These are phyloP conservation scores for Plectus sambesii DNA, from an alignment of 1,140 invertebrate species.

Conservation along the genomic window DNA sequence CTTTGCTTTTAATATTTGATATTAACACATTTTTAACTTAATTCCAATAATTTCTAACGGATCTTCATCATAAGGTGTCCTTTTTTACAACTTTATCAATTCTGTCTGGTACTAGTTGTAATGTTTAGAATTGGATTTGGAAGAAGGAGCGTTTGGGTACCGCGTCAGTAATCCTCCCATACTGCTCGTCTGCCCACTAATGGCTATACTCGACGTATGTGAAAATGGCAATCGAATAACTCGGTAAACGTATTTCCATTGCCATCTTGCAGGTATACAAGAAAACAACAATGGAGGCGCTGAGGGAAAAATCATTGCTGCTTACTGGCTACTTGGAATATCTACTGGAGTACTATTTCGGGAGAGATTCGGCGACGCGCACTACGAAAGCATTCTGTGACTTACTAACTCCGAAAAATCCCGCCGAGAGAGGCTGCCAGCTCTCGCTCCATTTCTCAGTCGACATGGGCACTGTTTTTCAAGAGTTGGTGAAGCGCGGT, in stretches of 20 bases:
- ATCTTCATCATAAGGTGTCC: not conserved
- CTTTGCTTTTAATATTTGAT: too few species aligned
- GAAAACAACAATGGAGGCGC: constrained; percentile 49
- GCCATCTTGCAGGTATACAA: constrained; percentile 30
- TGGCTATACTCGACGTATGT: constrained; percentile 51
- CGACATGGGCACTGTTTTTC: constrained; percentile 47
- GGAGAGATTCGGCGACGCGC: constrained; percentile 12
- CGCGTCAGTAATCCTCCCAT: constrained; percentile 54
- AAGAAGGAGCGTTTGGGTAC: constrained; percentile 50
- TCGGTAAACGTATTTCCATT: not conserved
- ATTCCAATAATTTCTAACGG: constrained; percentile 12
- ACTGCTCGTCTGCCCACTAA: constrained; percentile 49
- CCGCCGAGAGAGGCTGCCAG: constrained; percentile 52
- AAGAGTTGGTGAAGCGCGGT: constrained; percentile 50
- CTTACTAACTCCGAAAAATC: constrained; percentile 53
- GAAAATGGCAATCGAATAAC: not conserved
- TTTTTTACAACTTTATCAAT: constrained; percentile 7
- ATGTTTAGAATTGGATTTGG: constrained; percentile 48
- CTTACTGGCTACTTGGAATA: constrained; percentile 55
- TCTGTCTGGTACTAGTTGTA: too few species aligned
- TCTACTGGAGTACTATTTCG: constrained; percentile 41
- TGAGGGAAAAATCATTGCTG: constrained; percentile 51
- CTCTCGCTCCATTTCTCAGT: constrained; percentile 50
- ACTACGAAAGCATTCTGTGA: constrained; percentile 26
- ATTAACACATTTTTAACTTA: too few species aligned